Conservation (phyloP, 2,113 vertebrate genomes). For the Varanus komodoensis region DNA sequence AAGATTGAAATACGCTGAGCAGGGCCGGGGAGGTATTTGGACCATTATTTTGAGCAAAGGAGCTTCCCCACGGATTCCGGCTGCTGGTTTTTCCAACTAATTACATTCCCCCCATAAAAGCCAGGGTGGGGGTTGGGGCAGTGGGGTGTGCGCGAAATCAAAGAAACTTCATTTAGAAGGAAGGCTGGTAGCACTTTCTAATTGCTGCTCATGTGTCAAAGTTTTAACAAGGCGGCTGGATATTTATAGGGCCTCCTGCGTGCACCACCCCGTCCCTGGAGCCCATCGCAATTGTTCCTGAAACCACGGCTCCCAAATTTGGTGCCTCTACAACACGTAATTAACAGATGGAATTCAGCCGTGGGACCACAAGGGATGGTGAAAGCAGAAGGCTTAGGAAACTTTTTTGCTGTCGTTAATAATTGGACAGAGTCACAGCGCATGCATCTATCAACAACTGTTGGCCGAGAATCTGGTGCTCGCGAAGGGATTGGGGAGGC, state of each 20-base stretch:
- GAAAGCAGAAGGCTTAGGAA: neutral
- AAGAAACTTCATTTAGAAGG: conserved; percentile 47
- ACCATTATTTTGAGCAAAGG: conserved; percentile 52
- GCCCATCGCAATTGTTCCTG: conserved; percentile 26
- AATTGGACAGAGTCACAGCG: too few relatives aligned
- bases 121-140: neutral
- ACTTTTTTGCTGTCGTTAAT: too few relatives aligned
- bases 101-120: conserved; percentile 50
- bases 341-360: too few relatives aligned
- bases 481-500: too few relatives aligned
- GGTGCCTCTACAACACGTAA: neutral
- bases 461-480: too few relatives aligned
- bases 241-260: conserved; percentile 1
- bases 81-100: conserved; percentile 53
- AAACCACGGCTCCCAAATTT: neutral
- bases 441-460: too few relatives aligned
- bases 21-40: conserved; percentile 32
- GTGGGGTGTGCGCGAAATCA: conserved; percentile 31
- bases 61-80: conserved; percentile 23
- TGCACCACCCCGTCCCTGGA: neutral
- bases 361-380: neutral
- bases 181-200: conserved; percentile 49
- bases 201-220: conserved; percentile 34
- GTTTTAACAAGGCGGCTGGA: neutral
- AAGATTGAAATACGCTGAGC: conserved; percentile 12